Conservation (phyloP, 2,797 vertebrate species). For the Remorina albescens region DNA sequence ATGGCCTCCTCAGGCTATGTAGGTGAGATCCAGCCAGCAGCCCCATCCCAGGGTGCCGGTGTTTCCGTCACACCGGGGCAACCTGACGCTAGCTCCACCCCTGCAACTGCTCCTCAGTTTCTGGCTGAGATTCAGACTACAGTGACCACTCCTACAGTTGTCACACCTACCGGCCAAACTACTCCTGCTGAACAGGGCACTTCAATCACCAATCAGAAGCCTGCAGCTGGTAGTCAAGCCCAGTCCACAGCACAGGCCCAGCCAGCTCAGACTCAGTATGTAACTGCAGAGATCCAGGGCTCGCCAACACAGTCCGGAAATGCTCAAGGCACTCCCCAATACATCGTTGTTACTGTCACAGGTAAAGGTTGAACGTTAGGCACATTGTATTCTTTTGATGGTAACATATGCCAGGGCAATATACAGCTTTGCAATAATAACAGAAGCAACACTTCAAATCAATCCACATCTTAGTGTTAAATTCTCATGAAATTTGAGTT, state of each 20-base stretch:
- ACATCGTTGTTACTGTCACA: conserved; percentile 94
- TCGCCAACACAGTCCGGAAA: conserved; percentile 84
- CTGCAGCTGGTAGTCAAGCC: conserved; percentile 65
- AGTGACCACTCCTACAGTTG: conserved; percentile 69
- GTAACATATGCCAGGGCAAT: not conserved
- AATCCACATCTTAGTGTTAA: not conserved
- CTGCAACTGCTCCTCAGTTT: conserved; percentile 85
- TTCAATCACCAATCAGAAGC: conserved; percentile 75
- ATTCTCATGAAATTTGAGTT: not conserved
- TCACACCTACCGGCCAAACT: conserved; percentile 77
- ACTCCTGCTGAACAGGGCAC: conserved; percentile 69
- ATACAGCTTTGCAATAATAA: not conserved
- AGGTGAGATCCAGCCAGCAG: conserved; percentile 89
- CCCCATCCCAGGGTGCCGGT: conserved; percentile 82
- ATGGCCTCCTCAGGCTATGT: conserved; percentile 95
- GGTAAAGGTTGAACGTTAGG: conserved; percentile 80
- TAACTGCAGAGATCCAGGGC: conserved; percentile 89
- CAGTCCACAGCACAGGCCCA: conserved; percentile 74
- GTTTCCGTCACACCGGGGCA: conserved; percentile 77
- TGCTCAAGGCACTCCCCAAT: conserved; percentile 88
- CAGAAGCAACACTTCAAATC: not conserved
- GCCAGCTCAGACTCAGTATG: conserved; percentile 88
- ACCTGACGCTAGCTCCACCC: conserved; percentile 68
- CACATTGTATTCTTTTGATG: not conserved
- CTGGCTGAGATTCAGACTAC: conserved; percentile 88